Evolutionary conservation across 2,888 invertebrate genomes (phyloP), one percentile per base, ranked within the genome.

Genomic region (Pandemis heparana): DNA sequence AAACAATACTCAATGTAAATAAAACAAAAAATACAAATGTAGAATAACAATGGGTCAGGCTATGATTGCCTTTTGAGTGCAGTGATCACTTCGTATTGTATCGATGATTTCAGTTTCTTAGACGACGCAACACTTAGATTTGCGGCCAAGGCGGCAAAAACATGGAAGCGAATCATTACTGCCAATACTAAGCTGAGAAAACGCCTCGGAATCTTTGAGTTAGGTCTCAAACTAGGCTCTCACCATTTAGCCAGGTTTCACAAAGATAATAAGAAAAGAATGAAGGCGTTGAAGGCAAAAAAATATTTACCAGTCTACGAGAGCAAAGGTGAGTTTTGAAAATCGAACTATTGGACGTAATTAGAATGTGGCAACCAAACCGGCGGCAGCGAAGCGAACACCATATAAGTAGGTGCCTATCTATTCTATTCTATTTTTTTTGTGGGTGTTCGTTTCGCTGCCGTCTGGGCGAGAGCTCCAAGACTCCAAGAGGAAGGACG

Each of bases 91-190:
- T 32, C 23, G 23, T 32, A 32, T n/a, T n/a, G n/a, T 32, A 32
- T 4, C 23, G 4, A 32, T 32, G 18, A 60, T 76, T 80, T 38
- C 75, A 93, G 93, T 1, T 92, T 87, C 79, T 82, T 94, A 75
- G 91, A 92, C 64, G 85, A 87, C 63, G 74, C 71, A 14, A 86
- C 91, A 0, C 81, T 94, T 6, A 83, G 85, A 0, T 81, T 76
- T 9, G 91, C 89, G n/a, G 81, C 80, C 18, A 79, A 78, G 23
- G 82, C 86, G 1, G 78, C 79, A 61, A 84, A 82, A 76, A 79
- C 77, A 75, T 94, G 94, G 94, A 78, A 81, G 16, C 79, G 84
- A 23, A 91, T 93, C 62, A 93, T 94, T 75, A 7, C 80, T 12
- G 75, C 87, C 0, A 84, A 89, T 75, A 87, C 78, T 75, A 84